Base-by-base conservation (phyloP, 1,140 invertebrate genomes). In the Calliphora vicina region DNA sequence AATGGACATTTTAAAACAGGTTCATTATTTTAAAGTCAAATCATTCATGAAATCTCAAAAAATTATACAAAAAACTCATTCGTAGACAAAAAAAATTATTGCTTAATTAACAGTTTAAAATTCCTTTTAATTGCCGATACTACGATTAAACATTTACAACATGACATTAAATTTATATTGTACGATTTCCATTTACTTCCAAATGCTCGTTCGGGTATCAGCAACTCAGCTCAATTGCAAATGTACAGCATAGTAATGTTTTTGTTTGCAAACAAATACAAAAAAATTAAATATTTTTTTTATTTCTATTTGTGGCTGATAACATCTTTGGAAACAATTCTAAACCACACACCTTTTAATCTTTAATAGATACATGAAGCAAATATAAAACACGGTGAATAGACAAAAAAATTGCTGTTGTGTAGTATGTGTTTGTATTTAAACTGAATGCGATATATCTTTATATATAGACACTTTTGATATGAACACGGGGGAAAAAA, bases 341-440 rank as follows among this genome's bases (percentile, higher is more conserved):
- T 78, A 78, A 78, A 78, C 74, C 74, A 78, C 74, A 78, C 74
- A 78, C 74, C 74, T 78, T 78, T 78, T 78, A 78, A 78, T 78
- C 74, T 78, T 78, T 78, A 78, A 78, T 23, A 78, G 74, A 78
- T 78, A 78, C 74, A 78, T 43, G 74, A 43, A 73, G 72, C 26
- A 27, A 27, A 74, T 9, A 74, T 57, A 50, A 57, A 67, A 67
- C 61, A 67, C n/a, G 20, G 61, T 67, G 61, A 67, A 67, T 67
- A 23, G 61, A 25, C 29, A 78, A 43, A 43, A 78, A 45, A 45
- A 29, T 35, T 35, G 35, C 10, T 35, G 35, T 35, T 35, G 35
- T n/a, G n/a, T n/a, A n/a, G n/a, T n/a, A n/a, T n/a, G 35, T 35
- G 35, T 35, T 35, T 17, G 2, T 27, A 74, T 23, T 23, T 23